Evolutionary conservation across 2,113 vertebrate species (phyloP), one percentile per base, ranked within the genome.

Genomic region (Stercorarius parasiticus): DNA sequence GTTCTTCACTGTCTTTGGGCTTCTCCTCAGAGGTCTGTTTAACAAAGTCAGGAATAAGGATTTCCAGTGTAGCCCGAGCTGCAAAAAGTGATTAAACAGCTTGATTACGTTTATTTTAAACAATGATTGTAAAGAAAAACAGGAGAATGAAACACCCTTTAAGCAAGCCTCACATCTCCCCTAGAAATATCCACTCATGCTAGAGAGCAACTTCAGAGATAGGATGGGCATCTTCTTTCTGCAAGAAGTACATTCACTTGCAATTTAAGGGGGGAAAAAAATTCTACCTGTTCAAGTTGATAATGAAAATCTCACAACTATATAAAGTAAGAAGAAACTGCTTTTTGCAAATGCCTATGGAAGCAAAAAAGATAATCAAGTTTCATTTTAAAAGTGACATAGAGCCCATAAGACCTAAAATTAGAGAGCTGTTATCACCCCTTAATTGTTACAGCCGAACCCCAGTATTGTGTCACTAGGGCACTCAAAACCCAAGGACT

Each of bases 11-110:
- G 95, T 99, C 99, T 86, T 98, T 98, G 73, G 99, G 99, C 97
- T 99, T 99, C 97, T 99, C 99, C 97, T 99, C 99, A 18, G 99
- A 99, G 69, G 99, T 99, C 97, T 99, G 99, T 98, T 99, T 99
- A 97, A 99, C 99, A 98, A 99, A 99, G 97, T 99, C 99, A 2
- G 99, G 99, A 97, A 99, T 99, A 97, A 99, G 99, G 98, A 99
- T 99, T 98, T 99, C 99, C 98, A 99, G 98, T 97, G 99, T 99
- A 96, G 99, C 99, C 98, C 99, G 99, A 97, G 99, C 99, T 99
- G 97, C 40, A 79, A 43, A 72, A 67, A 42, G 78, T 6, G 65
- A 70, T 91, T 73, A 14, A 73, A 72, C 27, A 79, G 30, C 47
- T 71, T 26, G 2, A 70, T 45, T 45, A 45, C 8, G 4, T 45